Percentiles rank a stretch among this genome's conserved stretches.
These are phyloP conservation scores for Reinhardtius hippoglossoides DNA, from an alignment of 2,113 vertebrate species.

Conservation along the genomic window DNA sequence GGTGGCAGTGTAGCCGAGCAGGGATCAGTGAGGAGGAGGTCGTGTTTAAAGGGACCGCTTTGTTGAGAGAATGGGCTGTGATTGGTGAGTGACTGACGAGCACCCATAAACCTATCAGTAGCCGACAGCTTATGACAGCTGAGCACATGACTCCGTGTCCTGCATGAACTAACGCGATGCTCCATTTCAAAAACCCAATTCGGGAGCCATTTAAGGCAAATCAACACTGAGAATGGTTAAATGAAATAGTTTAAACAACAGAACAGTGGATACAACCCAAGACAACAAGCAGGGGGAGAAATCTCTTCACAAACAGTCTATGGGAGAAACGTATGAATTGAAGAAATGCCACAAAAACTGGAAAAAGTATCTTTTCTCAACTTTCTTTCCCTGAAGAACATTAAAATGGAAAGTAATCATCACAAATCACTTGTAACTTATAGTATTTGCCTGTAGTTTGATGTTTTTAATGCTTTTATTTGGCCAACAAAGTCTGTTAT, in stretches of 20 bases:
- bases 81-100: too few relatives aligned
- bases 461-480: background rate
- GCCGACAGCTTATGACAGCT: too few relatives aligned
- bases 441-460: slow-evolving; percentile 12
- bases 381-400: background rate
- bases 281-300: background rate
- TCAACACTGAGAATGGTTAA: background rate
- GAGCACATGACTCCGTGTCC: too few relatives aligned
- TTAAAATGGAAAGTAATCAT: background rate
- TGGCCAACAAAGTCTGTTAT: background rate
- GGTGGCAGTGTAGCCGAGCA: too few relatives aligned
- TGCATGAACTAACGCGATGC: too few relatives aligned
- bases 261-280: background rate
- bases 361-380: background rate
- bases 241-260: background rate
- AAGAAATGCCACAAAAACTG: background rate
- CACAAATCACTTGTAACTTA: background rate
- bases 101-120: too few relatives aligned
- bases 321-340: background rate
- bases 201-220: background rate
- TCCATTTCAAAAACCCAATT: background rate
- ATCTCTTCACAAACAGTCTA: too few relatives aligned
- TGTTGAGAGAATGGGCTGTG: too few relatives aligned
- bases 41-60: too few relatives aligned
- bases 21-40: too few relatives aligned